A percentile compares a stretch with the other conserved stretches of the same genome.
These are phyloP conservation scores for Acleris laterana DNA, from an alignment of 2,888 invertebrate species.

Conservation along the genomic window DNA sequence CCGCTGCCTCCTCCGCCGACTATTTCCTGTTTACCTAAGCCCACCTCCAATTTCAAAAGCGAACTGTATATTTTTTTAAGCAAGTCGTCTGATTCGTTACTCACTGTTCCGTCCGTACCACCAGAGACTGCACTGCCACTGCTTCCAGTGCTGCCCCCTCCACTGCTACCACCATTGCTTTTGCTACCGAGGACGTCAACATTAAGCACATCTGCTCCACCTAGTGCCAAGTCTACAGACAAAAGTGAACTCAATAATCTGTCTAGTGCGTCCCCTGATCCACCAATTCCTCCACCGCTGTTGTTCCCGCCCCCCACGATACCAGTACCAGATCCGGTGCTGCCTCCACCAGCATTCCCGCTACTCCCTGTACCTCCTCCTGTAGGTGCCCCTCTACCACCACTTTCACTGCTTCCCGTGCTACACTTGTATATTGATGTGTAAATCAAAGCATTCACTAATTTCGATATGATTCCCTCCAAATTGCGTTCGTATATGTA, in stretches of 20 bases:
- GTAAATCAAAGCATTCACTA: conserved; percentile 65
- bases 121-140: background rate
- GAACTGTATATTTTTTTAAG: background rate
- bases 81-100: too few species aligned
- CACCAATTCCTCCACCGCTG: background rate
- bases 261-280: background rate
- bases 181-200: background rate
- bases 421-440: conserved; percentile 52
- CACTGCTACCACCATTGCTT: background rate
- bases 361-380: conserved; percentile 20
- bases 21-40: background rate
- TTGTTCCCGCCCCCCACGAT: too few species aligned
- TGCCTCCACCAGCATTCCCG: background rate
- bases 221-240: background rate
- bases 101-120: too few species aligned
- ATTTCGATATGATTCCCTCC: conserved; percentile 65
- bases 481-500: conserved; percentile 42
- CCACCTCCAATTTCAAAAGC: background rate
- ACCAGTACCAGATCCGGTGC: too few species aligned
- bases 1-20: too few species aligned
- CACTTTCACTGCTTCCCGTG: conserved; percentile 30
- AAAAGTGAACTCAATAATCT: background rate
- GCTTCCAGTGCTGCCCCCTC: conserved; percentile 1
- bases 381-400: conserved; percentile 12
- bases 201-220: background rate